Conservation (phyloP, 2,888 invertebrate genomes). For the Rhagium mordax region DNA sequence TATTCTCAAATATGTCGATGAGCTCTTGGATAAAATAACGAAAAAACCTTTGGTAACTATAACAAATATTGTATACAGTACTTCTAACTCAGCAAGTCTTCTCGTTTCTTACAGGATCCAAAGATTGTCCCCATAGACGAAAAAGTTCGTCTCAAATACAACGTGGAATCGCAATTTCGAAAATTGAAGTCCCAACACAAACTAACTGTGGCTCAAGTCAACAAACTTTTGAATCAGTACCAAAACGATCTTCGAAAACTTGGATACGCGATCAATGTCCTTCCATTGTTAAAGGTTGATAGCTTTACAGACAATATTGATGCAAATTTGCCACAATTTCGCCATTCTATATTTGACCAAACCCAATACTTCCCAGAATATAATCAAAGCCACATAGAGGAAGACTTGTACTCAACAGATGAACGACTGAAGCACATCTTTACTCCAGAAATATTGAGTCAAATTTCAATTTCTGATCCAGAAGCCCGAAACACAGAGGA, state of each 20-base stretch:
- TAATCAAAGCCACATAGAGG: background rate
- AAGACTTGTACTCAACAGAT: background rate
- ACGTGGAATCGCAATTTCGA: slow-evolving; percentile 62
- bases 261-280: slow-evolving; percentile 23
- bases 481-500: background rate
- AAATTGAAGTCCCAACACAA: slow-evolving; percentile 57
- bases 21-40: slow-evolving; percentile 64
- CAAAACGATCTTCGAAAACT: slow-evolving; percentile 41
- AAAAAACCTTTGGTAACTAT: slow-evolving; percentile 45
- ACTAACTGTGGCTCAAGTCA: slow-evolving; percentile 54
- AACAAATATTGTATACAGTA: too few relatives aligned
- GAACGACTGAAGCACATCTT: slow-evolving; percentile 9
- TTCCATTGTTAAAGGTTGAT: background rate
- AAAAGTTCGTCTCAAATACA: slow-evolving; percentile 60
- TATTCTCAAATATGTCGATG: slow-evolving; percentile 73
- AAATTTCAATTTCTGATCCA: background rate
- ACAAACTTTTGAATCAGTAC: slow-evolving; percentile 54
- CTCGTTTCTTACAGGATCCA: slow-evolving; percentile 50
- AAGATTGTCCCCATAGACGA: slow-evolving; percentile 47
- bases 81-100: too few relatives aligned
- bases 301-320: background rate
- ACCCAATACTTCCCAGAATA: background rate
- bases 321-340: slow-evolving; percentile 2
- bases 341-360: slow-evolving; percentile 38
- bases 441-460: slow-evolving; percentile 18